Evolutionary conservation across 1,140 invertebrate genomes (phyloP).

Genomic region (Bombus impatiens): DNA sequence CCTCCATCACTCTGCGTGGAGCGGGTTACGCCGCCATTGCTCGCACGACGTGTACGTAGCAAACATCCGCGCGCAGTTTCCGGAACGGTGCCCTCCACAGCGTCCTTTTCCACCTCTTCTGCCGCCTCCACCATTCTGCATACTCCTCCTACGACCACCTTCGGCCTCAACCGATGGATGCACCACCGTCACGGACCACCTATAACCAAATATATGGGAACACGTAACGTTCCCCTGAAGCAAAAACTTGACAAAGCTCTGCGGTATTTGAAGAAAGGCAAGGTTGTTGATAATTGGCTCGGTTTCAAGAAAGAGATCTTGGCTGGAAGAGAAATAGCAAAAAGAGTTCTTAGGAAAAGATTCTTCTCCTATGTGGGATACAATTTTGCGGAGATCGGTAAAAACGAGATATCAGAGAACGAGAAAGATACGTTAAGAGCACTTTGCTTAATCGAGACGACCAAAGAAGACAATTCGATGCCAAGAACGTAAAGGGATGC

Average conservation of each 20-base stretch:
- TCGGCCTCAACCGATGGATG: conserved; percentile 19
- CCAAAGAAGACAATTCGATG: no score
- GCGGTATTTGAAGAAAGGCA: neutral
- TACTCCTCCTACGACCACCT: conserved; percentile 54
- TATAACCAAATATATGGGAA: conserved; percentile 69
- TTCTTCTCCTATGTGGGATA: no score
- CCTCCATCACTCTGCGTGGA: conserved; percentile 72
- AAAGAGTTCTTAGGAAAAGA: neutral
- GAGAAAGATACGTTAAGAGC: neutral
- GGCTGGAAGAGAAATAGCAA: neutral
- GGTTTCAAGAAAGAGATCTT: neutral
- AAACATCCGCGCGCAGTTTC: conserved; percentile 73
- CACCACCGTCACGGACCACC: conserved; percentile 34
- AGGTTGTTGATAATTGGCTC: no score
- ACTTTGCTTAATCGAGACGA: neutral
- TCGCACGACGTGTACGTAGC: conserved; percentile 66
- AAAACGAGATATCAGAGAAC: no score
- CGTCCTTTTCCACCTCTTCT: conserved; percentile 46
- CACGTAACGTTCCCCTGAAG: conserved; percentile 66
- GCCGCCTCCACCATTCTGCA: conserved; percentile 38
- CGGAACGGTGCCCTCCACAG: conserved; percentile 64
- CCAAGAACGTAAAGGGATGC: neutral
- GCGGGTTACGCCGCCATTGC: conserved; percentile 70
- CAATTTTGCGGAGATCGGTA: no score
- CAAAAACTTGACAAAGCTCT: conserved; percentile 5